Evolutionary conservation across 2,888 invertebrate species (phyloP), one percentile per base, ranked within the genome.

Genomic region (Itoplectis maculator): DNA sequence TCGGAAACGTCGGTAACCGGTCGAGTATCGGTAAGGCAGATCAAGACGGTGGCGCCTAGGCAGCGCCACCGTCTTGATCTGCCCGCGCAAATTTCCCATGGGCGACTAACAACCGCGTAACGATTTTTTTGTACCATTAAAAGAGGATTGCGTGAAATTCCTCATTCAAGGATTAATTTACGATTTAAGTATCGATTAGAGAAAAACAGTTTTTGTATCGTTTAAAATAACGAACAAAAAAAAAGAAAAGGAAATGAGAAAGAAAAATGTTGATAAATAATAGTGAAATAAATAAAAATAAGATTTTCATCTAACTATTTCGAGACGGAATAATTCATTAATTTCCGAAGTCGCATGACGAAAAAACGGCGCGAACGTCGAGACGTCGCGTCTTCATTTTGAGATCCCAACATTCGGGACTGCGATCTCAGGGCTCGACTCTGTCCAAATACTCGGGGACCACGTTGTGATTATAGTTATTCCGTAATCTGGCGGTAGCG

Each of bases 1-100:
- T 69, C 56, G 79, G 79, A 18, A 69, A 75, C 49, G 29, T 59
- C 29, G 23, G 45, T 75, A 51, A 51, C 82, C 82, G 79, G 56
- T 20, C 23, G 20, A 75, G 51, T 7, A 70, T 75, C 82, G 82
- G 75, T 45, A 82, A 79, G 15, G 59, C 35, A 82, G 29, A 29
- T 75, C 45, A 15, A 5, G 37, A 61, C 70, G 13, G 13, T 29
- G 6, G 37, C 15, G 37, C 37, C n/a, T 20, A 75, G 82, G 75
- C 79, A 79, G 82, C 82, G 75, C 65, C 82, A 79, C 75, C 18
- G 59, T 18, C 23, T 40, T 18, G 70, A 15, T 9, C 4, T 37
- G 18, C 3, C 8, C 13, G 18, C 56, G 54, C 56, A 7, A 20
- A 15, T 11, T n/a, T 35, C 20, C 7, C 7, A 1, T 37, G 6